Base-by-base conservation (phyloP, 2,113 vertebrate genomes). In the Nothoprocta perdicaria region DNA sequence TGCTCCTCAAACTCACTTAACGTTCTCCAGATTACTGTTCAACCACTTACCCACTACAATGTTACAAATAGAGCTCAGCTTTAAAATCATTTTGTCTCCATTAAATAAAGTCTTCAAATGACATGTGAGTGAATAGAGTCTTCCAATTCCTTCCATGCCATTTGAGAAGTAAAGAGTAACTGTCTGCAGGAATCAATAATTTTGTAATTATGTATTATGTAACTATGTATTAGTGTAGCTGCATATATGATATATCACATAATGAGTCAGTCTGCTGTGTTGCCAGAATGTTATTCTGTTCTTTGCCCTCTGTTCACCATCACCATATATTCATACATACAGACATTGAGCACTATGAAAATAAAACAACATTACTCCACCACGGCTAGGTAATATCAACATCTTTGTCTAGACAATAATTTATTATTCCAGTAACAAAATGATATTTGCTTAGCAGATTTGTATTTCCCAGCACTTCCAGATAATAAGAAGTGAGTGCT, bases 11-110 rank as follows among this genome's bases (percentile, higher is more conserved):
- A 88, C 35, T 50, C 75, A 43, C 43, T 90, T 71, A 90, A n/a
- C 7, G 1, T 80, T 73, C 33, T 76, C 40, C 57, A 86, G 72
- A 77, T 73, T 82, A 88, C 17, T 58, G 26, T 76, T 92, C 71
- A 71, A 55, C 27, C 69, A 84, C 27, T 77, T 46, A 78, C 50
- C 40, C 58, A 77, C 93, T 91, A 91, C 65, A 87, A 46, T 52
- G 68, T 76, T 75, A 76, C 62, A 29, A 78, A 46, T 73, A 86
- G 12, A 80, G 65, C 53, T 81, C 53, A 77, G 63, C 35, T 89
- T 91, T 80, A 86, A 92, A 94, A 88, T 66, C 41, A 75, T 88
- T 81, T 77, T 89, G 53, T 65, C 80, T 86, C 83, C 57, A 80
- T 95, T 71, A 92, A 89, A 88, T 75, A 52, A 77, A 88, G 61